Evolutionary conservation across 2,797 vertebrate genomes (phyloP).

Genomic region (Alfaro cultratus): DNA sequence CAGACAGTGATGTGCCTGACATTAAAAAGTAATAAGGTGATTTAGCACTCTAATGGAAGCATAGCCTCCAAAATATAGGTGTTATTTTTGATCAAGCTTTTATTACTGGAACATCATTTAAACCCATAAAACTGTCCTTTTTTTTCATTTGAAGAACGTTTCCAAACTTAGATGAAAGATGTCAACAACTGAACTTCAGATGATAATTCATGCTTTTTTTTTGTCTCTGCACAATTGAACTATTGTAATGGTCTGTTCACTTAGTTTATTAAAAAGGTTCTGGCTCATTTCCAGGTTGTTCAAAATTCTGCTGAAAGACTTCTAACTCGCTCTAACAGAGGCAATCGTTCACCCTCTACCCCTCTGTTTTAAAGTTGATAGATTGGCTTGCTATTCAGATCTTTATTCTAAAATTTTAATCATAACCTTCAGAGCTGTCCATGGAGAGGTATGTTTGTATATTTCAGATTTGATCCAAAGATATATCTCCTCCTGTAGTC

Average conservation of each 20-base stretch:
- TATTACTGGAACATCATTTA: background rate
- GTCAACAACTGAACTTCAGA: background rate
- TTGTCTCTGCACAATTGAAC: background rate
- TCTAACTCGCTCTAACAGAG: background rate
- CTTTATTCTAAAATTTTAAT: background rate
- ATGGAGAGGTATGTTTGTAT: background rate
- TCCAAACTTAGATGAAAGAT: background rate
- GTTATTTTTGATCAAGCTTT: background rate
- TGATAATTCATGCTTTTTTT: background rate
- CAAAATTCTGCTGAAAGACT: background rate
- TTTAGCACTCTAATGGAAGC: background rate
- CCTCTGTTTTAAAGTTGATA: background rate
- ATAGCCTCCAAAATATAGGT: background rate
- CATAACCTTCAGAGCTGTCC: background rate
- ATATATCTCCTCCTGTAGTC: background rate
- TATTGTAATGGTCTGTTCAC: background rate
- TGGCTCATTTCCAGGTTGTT: background rate
- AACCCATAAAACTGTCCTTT: background rate
- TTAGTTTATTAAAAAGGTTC: background rate
- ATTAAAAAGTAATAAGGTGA: background rate
- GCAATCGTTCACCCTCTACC: background rate
- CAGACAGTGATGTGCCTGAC: background rate
- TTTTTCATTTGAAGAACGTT: background rate
- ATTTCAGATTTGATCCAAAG: background rate
- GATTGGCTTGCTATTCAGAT: background rate